A percentile compares a stretch with the other conserved stretches of the same genome.
phyloP scores from a whole-genome alignment of 2,797 vertebrate species.

The Parauchenoglanis ngamensis region DNA sequence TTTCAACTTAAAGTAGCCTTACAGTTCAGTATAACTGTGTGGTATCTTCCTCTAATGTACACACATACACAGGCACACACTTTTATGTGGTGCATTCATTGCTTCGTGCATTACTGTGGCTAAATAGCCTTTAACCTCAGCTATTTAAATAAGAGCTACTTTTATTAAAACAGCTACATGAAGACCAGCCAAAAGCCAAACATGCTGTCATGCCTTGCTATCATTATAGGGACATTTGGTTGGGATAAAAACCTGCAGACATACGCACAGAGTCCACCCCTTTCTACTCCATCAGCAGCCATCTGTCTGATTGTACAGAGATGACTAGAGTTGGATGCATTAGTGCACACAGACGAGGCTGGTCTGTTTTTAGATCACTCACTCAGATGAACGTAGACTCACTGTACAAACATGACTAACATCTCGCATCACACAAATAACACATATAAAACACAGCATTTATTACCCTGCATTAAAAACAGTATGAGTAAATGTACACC shows the following conservation, averaged over 20 bases:
- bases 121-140: not conserved
- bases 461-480: not conserved
- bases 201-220: not conserved
- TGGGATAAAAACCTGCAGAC: slow-evolving; percentile 23
- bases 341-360: slow-evolving; percentile 45
- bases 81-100: not conserved
- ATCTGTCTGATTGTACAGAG: slow-evolving; percentile 55
- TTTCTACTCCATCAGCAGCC: slow-evolving; percentile 39
- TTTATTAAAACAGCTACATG: not conserved
- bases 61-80: not conserved
- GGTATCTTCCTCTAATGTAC: not conserved
- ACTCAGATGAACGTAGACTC: slow-evolving; percentile 43
- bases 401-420: slow-evolving; percentile 45
- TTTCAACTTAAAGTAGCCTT: slow-evolving; percentile 11
- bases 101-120: not conserved
- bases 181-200: not conserved
- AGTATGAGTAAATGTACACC: not conserved
- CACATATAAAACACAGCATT: slow-evolving; percentile 12
- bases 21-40: not conserved
- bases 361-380: slow-evolving; percentile 52
- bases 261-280: slow-evolving; percentile 24
- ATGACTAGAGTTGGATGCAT: slow-evolving; percentile 42
- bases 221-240: slow-evolving; percentile 3
- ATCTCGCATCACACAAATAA: slow-evolving; percentile 47
- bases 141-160: not conserved